phyloP scores from a whole-genome alignment of 2,797 vertebrate genomes.

The Sphaeramia orbicularis region DNA sequence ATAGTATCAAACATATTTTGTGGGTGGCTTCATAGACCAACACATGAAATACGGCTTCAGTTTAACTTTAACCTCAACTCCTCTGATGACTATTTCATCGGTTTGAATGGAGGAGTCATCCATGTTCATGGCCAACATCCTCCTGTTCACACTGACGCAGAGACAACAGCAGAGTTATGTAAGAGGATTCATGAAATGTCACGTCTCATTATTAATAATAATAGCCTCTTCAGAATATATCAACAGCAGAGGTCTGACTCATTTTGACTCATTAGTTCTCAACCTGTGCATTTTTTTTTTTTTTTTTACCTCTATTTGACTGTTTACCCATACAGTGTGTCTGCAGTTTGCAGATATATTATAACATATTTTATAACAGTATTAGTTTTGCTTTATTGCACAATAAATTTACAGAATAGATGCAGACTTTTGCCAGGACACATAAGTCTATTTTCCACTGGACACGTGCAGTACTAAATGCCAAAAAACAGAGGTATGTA shows the following conservation, averaged over 20 bases:
- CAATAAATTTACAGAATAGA: no score
- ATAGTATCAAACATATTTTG: background rate
- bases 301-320: no score
- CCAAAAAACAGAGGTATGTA: no score
- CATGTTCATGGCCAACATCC: background rate
- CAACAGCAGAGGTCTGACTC: background rate
- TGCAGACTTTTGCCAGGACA: background rate
- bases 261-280: background rate
- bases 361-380: no score
- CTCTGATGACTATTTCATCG: constrained; percentile 11
- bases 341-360: constrained; percentile 2
- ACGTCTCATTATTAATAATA: constrained; percentile 13
- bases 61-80: constrained; percentile 1
- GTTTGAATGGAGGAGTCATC: constrained; percentile 1
- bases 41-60: background rate
- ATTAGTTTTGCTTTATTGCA: no score
- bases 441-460: no score
- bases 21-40: background rate
- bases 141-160: constrained; percentile 10
- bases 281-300: no score
- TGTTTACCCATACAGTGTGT: no score
- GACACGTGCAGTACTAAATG: no score
- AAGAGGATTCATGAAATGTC: constrained; percentile 36
- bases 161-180: background rate
- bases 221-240: constrained; percentile 2